phyloP scores from a whole-genome alignment of 2,797 vertebrate genomes.

The Anisognathus igniventris region DNA sequence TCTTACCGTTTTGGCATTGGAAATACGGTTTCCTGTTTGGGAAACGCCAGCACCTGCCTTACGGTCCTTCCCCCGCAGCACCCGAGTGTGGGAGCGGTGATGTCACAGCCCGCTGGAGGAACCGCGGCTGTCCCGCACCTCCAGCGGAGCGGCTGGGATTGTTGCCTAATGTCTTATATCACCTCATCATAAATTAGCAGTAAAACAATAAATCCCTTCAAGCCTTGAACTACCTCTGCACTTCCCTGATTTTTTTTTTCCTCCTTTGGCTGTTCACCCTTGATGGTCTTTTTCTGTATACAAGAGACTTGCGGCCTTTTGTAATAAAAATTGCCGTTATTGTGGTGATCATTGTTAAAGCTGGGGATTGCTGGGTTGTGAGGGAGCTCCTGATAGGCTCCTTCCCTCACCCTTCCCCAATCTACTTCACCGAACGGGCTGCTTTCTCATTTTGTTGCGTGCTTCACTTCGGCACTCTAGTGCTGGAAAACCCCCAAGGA shows the following conservation, averaged over 20 bases:
- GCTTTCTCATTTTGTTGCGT: not conserved
- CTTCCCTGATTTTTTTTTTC: not conserved
- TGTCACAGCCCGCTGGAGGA: not conserved
- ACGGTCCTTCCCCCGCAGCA: not conserved
- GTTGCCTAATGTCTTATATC: not conserved
- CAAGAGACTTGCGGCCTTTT: not conserved
- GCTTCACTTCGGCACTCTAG: not conserved
- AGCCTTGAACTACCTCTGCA: not conserved
- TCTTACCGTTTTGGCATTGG: not conserved
- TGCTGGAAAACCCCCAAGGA: not conserved
- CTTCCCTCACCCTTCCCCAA: not conserved
- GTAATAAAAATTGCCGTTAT: not conserved
- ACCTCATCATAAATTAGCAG: not conserved
- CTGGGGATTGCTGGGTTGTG: not conserved
- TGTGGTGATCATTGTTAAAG: not conserved
- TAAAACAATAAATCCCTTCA: not conserved
- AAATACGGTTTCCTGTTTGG: not conserved
- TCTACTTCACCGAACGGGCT: accelerated
- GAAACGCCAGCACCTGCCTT: not conserved
- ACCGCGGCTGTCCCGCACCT: not conserved
- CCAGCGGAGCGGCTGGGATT: not conserved
- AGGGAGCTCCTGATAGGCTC: not conserved
- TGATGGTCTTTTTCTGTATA: not conserved
- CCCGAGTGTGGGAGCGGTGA: not conserved
- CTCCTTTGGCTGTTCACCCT: not conserved